Base-by-base conservation (phyloP, 1,140 invertebrate species). In the Zaprionus inermis region DNA sequence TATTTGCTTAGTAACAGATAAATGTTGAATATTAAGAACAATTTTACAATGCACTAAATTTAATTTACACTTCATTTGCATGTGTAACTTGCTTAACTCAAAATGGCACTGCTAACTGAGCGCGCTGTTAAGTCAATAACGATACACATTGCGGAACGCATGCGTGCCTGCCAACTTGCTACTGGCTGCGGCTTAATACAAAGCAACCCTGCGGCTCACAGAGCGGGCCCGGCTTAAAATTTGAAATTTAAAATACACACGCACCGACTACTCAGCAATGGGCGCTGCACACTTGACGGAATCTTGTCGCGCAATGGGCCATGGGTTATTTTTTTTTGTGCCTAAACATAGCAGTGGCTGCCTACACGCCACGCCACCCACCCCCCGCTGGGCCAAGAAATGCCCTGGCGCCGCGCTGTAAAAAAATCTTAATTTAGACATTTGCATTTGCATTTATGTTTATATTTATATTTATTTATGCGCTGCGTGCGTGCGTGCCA, bases 381-480 rank as follows among this genome's bases (percentile, higher is more conserved):
- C n/a, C 38, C n/a, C n/a, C 38, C 38, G 38, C 38, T 44, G 38
- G 5, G 38, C 38, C 7, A 44, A n/a, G 38, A 44, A 6, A 44
- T 44, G 38, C 38, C 66, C 56, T 70, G 72, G 57, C 41, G 56
- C 18, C 65, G 73, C 69, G 69, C 56, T 68, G 73, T 76, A 59
- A 55, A 72, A 72, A 72, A 66, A 44, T 72, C 73, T 76, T 76
- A 61, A 76, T 76, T 76, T 76, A 76, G 73, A 71, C 69, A 76
- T 76, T 60, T 76, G 73, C 60, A 75, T 75, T 71, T 52, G 66
- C 72, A 76, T 75, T 75, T 72, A 72, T 76, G 73, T 72, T 72
- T 76, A 38, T 70, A 68, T 61, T 52, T 63, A 70, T 66, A 52
- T 52, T 56, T 71, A 46, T 38, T 41, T 22, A 12, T 24, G 16